Evolutionary conservation across 2,888 invertebrate genomes (phyloP).

Genomic region (Cephus pulcher): DNA sequence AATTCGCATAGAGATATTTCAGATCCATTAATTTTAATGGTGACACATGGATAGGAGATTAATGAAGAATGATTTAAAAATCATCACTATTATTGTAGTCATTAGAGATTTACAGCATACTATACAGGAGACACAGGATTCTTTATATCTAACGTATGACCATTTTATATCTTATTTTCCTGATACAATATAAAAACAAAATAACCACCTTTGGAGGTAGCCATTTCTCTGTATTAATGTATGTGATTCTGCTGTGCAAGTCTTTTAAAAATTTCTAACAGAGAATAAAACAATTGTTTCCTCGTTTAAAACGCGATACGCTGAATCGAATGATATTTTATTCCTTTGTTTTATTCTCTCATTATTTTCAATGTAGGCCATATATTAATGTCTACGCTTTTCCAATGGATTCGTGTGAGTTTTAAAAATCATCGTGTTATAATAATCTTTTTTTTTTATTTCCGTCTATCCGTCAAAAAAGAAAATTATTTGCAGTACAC

Average conservation of each 20-base stretch:
- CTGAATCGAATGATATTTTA: background rate
- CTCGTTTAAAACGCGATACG: background rate
- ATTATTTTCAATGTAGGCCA: background rate
- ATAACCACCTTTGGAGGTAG: background rate
- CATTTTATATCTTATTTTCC: conserved; percentile 5
- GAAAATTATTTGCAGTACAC: background rate
- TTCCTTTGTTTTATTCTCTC: background rate
- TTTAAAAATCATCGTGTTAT: background rate
- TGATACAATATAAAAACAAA: background rate
- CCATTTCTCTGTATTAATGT: background rate
- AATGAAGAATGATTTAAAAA: background rate
- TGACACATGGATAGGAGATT: background rate
- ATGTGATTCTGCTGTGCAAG: background rate
- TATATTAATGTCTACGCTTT: background rate
- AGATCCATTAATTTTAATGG: background rate
- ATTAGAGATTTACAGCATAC: conserved; percentile 10
- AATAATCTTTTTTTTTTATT: background rate
- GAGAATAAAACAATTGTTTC: background rate
- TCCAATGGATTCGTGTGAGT: background rate
- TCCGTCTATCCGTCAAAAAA: background rate
- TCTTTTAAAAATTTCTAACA: background rate
- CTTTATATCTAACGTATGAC: conserved; percentile 1
- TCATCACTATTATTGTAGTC: conserved; percentile 6
- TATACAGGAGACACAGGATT: conserved; percentile 7
- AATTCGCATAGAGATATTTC: background rate